These are phyloP conservation scores for Rapana venosa DNA, from an alignment of 2,888 invertebrate species.

Conservation along the genomic window DNA sequence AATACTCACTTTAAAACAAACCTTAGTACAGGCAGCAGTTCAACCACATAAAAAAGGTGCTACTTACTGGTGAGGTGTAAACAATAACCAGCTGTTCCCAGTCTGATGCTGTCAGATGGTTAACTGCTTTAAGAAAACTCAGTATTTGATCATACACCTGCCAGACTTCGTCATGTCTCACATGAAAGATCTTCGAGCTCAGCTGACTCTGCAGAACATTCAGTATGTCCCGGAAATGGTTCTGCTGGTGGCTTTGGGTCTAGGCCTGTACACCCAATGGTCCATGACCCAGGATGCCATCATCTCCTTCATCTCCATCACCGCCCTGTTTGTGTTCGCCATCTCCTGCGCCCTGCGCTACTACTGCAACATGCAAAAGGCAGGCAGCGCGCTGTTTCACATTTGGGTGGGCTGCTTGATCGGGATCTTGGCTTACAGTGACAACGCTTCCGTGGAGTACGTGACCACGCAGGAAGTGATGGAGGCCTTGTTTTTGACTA, in stretches of 20 bases:
- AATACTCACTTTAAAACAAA: too few species aligned
- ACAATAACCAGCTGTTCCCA: too few species aligned
- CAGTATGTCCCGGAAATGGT: conserved; percentile 69
- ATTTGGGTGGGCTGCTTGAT: conserved; percentile 75
- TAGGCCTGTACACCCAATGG: conserved; percentile 76
- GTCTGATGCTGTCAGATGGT: not conserved
- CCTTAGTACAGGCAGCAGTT: too few species aligned
- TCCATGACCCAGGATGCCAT: conserved; percentile 60
- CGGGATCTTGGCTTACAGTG: conserved; percentile 72
- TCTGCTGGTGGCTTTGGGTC: conserved; percentile 69
- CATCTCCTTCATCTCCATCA: conserved; percentile 67
- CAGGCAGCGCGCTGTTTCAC: conserved; percentile 69
- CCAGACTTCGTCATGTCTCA: conserved; percentile 42
- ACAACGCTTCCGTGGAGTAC: conserved; percentile 62
- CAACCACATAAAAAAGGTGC: too few species aligned
- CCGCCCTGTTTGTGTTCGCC: conserved; percentile 71
- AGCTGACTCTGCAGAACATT: conserved; percentile 58
- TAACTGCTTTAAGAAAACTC: not conserved
- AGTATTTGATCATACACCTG: conserved; percentile 45
- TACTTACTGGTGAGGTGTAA: too few species aligned
- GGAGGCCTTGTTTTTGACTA: conserved; percentile 73
- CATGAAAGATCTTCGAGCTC: conserved; percentile 45
- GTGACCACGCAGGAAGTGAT: conserved; percentile 69
- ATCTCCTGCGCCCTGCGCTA: conserved; percentile 71
- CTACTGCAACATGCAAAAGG: conserved; percentile 67